These are phyloP conservation scores for Pseudorectes ferrugineus DNA, from an alignment of 2,113 vertebrate species.

Conservation along the genomic window DNA sequence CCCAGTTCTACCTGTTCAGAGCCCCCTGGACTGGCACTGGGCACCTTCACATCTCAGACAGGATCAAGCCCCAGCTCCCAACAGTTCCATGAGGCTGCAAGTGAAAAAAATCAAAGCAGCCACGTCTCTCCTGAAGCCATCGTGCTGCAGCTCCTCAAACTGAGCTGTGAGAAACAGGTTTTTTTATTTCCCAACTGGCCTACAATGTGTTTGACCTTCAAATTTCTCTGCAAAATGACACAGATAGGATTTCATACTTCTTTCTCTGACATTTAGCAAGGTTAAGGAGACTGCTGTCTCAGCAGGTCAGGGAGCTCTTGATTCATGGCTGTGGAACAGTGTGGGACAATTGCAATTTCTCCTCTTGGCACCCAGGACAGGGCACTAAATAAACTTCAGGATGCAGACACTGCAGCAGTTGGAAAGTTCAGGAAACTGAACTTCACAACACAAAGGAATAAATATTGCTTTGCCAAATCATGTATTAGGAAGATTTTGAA, in stretches of 20 bases:
- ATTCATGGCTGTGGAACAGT: neutral
- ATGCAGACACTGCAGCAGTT: neutral
- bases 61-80: neutral
- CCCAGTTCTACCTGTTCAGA: accelerated
- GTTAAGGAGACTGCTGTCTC: constrained; percentile 24
- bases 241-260: neutral
- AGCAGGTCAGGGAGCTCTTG: neutral
- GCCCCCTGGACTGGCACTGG: neutral
- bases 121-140: neutral
- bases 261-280: neutral
- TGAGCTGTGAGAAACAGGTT: neutral
- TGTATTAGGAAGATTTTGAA: neutral
- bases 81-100: accelerated
- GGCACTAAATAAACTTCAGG: neutral
- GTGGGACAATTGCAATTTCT: neutral
- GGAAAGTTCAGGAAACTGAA: neutral
- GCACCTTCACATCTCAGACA: neutral
- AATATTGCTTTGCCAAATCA: neutral
- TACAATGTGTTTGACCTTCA: neutral
- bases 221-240: neutral
- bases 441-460: neutral
- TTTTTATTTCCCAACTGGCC: neutral
- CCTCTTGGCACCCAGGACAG: neutral
- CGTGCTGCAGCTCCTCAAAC: neutral
- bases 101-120: neutral